A percentile compares a stretch with the other conserved stretches of the same genome.
Evolutionary conservation across 2,113 vertebrate species (phyloP).

Genomic region (Grammomys dolichurus): DNA sequence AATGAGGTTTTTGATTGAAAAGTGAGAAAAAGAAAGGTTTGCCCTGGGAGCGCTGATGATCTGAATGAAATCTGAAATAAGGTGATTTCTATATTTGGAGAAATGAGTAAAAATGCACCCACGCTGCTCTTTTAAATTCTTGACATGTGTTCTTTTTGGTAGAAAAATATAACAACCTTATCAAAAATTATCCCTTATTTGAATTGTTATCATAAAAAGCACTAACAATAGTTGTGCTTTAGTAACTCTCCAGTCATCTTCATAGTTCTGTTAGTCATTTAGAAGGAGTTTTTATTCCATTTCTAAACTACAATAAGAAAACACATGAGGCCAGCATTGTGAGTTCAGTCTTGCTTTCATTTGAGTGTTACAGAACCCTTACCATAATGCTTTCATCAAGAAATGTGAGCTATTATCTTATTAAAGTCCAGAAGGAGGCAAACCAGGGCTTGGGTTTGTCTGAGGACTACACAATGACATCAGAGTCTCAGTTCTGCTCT

Average conservation of each 20-base stretch:
- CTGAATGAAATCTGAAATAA: conserved; percentile 34
- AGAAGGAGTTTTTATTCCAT: background rate
- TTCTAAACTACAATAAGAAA: background rate
- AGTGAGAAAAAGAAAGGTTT: background rate
- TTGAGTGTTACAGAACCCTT: background rate
- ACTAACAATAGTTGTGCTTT: background rate
- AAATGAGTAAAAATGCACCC: conserved; percentile 41
- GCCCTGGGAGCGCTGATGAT: background rate
- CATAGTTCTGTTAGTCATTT: conserved; percentile 5
- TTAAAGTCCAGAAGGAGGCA: background rate
- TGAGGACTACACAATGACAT: background rate
- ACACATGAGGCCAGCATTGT: background rate
- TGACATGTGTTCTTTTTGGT: background rate
- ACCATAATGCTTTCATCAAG: background rate
- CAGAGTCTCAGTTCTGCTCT: background rate
- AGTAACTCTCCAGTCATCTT: conserved; percentile 17
- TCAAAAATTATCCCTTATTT: conserved; percentile 31
- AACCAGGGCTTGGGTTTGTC: no score
- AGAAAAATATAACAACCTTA: conserved; percentile 51
- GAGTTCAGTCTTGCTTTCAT: background rate
- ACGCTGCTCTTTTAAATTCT: conserved; percentile 9
- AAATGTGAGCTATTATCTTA: background rate
- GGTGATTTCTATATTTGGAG: background rate
- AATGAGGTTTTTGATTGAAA: background rate
- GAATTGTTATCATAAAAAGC: background rate